Evolutionary conservation across 2,888 invertebrate genomes (phyloP).

Genomic region (Hirtodrosophila duncani): DNA sequence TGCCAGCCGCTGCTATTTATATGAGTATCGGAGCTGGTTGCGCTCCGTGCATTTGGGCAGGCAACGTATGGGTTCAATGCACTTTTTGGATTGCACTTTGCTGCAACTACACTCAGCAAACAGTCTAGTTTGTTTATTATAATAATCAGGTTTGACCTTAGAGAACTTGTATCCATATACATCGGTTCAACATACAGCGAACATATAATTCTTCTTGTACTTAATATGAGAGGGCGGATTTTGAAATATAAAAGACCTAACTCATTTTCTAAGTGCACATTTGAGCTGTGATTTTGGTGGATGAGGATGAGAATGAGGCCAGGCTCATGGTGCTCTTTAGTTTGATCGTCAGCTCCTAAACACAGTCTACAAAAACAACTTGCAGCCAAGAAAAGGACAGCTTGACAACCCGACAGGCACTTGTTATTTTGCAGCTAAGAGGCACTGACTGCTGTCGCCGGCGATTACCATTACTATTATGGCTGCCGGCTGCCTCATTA

Average conservation of each 20-base stretch:
- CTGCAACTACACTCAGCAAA: not conserved
- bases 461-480: conserved; percentile 42
- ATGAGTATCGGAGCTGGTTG: conserved; percentile 10
- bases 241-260: no score
- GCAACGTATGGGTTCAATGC: conserved; percentile 51
- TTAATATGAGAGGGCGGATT: no score
- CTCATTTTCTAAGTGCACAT: no score
- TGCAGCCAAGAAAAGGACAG: not conserved
- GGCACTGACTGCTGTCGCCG: conserved; percentile 56
- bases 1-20: conserved; percentile 47
- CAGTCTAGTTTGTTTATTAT: no score
- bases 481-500: conserved; percentile 49
- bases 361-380: conserved; percentile 17
- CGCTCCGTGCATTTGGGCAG: conserved; percentile 2
- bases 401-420: conserved; percentile 7
- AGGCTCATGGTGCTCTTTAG: no score
- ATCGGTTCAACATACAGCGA: no score
- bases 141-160: no score
- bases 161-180: no score
- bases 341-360: no score
- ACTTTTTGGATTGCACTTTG: conserved; percentile 29
- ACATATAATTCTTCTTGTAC: no score
- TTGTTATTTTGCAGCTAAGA: conserved; percentile 44
- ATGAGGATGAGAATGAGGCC: no score
- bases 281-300: no score